A percentile compares a stretch with the other conserved stretches of the same genome.
phyloP scores from a whole-genome alignment of 2,797 vertebrate species.

The Acipenser transmontanus region DNA sequence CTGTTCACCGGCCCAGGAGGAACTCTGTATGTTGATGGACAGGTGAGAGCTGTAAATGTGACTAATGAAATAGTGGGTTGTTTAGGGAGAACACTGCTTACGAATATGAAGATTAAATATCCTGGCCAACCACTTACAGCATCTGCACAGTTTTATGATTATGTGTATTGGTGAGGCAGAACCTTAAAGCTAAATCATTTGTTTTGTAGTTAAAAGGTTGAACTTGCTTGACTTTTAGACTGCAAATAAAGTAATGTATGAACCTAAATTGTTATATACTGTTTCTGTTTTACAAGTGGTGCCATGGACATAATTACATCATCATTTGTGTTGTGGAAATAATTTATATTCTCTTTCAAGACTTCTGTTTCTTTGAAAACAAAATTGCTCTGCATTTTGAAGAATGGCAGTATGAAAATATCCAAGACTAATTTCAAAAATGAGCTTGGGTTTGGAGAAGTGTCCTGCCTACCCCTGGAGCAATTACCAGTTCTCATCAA shows the following conservation, averaged over 20 bases:
- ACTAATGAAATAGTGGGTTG: no score
- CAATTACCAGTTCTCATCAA: slow-evolving; percentile 64
- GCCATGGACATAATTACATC: no score
- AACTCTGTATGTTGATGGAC: slow-evolving; percentile 56
- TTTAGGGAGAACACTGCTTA: background rate
- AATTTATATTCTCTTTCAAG: slow-evolving; percentile 36
- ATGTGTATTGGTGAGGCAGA: no score
- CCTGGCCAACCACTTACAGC: no score
- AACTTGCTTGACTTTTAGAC: no score
- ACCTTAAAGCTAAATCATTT: no score
- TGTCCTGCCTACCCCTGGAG: slow-evolving; percentile 59
- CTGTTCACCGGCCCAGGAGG: slow-evolving; percentile 66
- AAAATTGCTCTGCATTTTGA: slow-evolving; percentile 60
- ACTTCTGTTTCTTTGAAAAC: slow-evolving; percentile 51
- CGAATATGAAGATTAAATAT: background rate
- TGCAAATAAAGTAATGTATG: no score
- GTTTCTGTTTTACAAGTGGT: no score
- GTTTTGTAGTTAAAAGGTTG: no score
- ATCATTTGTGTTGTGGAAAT: no score
- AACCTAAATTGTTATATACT: no score
- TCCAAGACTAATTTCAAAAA: slow-evolving; percentile 40
- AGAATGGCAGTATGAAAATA: slow-evolving; percentile 48
- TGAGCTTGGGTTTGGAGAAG: slow-evolving; percentile 52
- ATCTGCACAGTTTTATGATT: no score
- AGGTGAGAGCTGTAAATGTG: slow-evolving; percentile 43